Percentiles rank a stretch among this genome's conserved stretches.
Evolutionary conservation across 1,140 invertebrate species (phyloP).

Genomic region (Aethina tumida): DNA sequence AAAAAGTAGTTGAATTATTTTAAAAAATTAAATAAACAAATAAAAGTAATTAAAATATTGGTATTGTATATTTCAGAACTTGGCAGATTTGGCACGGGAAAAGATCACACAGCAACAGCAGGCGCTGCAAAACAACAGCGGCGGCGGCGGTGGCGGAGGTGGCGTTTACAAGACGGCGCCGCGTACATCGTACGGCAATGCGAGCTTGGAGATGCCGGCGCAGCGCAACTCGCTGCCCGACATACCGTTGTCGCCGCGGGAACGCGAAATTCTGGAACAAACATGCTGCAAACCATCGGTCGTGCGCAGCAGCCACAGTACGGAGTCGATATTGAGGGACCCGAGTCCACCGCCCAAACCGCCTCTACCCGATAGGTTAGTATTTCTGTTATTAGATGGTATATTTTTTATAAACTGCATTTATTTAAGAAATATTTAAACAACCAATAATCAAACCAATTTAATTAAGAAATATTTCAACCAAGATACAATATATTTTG

Average conservation of each 20-base stretch:
- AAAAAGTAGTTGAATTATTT: no score
- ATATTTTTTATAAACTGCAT: no score
- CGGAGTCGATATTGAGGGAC: constrained; percentile 49
- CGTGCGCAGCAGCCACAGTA: constrained; percentile 61
- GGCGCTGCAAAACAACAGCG: constrained; percentile 25
- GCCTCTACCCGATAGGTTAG: constrained; percentile 63
- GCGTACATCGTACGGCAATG: constrained; percentile 29
- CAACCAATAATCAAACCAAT: background rate
- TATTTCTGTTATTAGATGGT: no score
- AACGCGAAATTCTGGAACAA: constrained; percentile 57
- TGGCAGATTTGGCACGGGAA: constrained; percentile 53
- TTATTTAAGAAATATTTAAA: constrained; percentile 4
- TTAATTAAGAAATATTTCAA: no score
- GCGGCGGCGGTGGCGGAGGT: no score
- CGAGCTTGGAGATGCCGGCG: constrained; percentile 30
- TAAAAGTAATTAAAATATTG: background rate
- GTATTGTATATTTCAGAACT: constrained; percentile 39
- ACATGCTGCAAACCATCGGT: constrained; percentile 38
- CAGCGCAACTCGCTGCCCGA: constrained; percentile 65
- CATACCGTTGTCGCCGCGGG: constrained; percentile 70
- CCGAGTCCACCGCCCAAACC: constrained; percentile 68
- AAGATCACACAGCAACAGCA: constrained; percentile 48
- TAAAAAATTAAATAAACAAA: no score
- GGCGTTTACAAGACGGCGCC: constrained; percentile 32
- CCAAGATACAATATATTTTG: no score